Conservation (phyloP, 1,140 invertebrate species). For the Maconellicoccus hirsutus region DNA sequence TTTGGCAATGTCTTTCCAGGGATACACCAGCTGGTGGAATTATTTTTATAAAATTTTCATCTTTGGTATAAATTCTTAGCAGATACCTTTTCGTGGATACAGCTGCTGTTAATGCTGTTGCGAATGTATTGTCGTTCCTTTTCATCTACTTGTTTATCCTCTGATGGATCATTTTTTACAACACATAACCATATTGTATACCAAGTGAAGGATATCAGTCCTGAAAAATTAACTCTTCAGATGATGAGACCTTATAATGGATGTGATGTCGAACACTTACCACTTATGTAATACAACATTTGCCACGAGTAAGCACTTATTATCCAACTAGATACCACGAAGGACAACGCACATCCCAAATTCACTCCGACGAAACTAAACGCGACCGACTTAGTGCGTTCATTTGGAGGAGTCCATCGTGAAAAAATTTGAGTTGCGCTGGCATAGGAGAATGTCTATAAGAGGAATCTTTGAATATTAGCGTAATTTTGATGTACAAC, state of each 20-base stretch:
- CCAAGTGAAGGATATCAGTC: background rate
- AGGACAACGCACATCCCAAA: constrained; percentile 39
- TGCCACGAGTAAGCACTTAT: background rate
- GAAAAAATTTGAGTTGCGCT: background rate
- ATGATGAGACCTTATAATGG: background rate
- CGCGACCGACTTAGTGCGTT: constrained; percentile 68
- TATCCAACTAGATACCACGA: constrained; percentile 26
- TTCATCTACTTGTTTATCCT: background rate
- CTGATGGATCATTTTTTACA: background rate
- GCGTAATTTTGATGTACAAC: background rate
- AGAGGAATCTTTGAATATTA: background rate
- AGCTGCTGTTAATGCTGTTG: background rate
- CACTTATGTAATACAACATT: background rate
- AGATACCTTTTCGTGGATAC: background rate
- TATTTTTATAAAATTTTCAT: background rate
- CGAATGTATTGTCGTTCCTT: background rate
- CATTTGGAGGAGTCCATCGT: constrained; percentile 63
- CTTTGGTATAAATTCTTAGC: background rate
- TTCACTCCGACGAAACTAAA: constrained; percentile 49
- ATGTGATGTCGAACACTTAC: background rate
- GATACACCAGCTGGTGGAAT: constrained; percentile 34
- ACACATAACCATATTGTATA: background rate
- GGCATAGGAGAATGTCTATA: background rate
- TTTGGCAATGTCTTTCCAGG: constrained; percentile 69
- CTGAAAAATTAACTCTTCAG: background rate